These are phyloP conservation scores for Nemapogon koenigi DNA, from an alignment of 2,888 invertebrate genomes.

Conservation along the genomic window DNA sequence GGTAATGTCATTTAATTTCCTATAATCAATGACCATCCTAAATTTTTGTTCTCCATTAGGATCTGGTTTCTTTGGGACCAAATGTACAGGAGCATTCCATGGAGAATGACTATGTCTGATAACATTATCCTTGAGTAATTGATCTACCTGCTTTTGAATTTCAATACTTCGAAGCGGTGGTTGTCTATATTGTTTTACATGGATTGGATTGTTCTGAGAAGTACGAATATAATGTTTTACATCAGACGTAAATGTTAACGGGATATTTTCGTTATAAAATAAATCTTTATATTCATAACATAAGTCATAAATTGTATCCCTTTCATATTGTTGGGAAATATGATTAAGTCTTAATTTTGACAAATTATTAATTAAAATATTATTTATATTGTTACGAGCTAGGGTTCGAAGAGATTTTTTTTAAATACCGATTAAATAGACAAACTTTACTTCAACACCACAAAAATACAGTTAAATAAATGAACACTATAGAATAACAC, in stretches of 20 bases:
- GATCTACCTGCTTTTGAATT: constrained; percentile 17
- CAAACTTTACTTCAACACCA: too few species aligned
- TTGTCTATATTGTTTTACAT: constrained; percentile 15
- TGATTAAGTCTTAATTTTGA: constrained; percentile 13
- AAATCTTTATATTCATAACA: constrained; percentile 17
- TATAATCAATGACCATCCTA: constrained; percentile 29
- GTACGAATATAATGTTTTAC: constrained; percentile 14
- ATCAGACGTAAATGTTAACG: constrained; percentile 2
- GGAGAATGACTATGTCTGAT: constrained; percentile 17
- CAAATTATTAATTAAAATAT: neutral
- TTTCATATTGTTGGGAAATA: constrained; percentile 11
- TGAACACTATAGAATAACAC: too few species aligned
- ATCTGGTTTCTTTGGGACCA: constrained; percentile 19
- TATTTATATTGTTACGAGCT: too few species aligned
- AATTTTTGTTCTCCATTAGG: constrained; percentile 17
- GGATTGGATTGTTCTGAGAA: constrained; percentile 18
- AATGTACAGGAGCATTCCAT: constrained; percentile 20
- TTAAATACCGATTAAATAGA: too few species aligned
- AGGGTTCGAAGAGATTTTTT: too few species aligned
- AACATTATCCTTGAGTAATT: constrained; percentile 16
- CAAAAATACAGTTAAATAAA: too few species aligned
- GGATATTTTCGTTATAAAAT: constrained; percentile 9
- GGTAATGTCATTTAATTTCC: constrained; percentile 31
- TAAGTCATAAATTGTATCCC: constrained; percentile 10
- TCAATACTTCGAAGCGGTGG: constrained; percentile 13